phyloP scores from a whole-genome alignment of 2,888 invertebrate genomes.

The Hydroisotoma schaefferi region DNA sequence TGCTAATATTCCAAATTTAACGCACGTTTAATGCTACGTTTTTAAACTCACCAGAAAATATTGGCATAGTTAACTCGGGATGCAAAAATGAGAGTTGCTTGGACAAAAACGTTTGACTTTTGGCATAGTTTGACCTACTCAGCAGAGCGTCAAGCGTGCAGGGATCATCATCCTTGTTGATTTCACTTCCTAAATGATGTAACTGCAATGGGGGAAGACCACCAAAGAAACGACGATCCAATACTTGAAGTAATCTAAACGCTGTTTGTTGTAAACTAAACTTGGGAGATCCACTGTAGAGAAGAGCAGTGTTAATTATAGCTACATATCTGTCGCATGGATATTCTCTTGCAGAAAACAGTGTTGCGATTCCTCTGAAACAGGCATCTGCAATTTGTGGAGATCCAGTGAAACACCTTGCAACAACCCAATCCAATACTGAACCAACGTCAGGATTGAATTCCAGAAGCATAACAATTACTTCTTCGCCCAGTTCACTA shows the following conservation, averaged over 20 bases:
- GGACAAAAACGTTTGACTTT: constrained; percentile 88
- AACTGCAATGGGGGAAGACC: constrained; percentile 44
- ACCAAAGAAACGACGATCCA: constrained; percentile 95
- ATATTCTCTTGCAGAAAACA: constrained; percentile 96
- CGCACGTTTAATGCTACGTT: neutral
- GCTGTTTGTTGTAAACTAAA: constrained; percentile 91
- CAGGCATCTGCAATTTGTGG: constrained; percentile 92
- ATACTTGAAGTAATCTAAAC: constrained; percentile 82
- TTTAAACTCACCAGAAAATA: constrained; percentile 79
- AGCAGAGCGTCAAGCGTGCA: constrained; percentile 81
- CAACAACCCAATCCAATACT: constrained; percentile 95
- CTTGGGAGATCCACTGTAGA: constrained; percentile 93
- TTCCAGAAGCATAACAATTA: constrained; percentile 72
- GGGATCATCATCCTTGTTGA: constrained; percentile 58
- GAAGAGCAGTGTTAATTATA: constrained; percentile 92
- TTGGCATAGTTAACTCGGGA: constrained; percentile 97
- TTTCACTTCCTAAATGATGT: constrained; percentile 29
- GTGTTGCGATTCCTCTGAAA: constrained; percentile 90
- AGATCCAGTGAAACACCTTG: constrained; percentile 91
- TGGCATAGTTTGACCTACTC: constrained; percentile 76
- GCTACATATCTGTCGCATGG: constrained; percentile 97
- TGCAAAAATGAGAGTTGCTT: constrained; percentile 89
- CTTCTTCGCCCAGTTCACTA: constrained; percentile 50
- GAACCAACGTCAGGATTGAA: constrained; percentile 90
- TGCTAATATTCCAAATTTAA: neutral